Evolutionary conservation across 2,113 vertebrate species (phyloP).

Genomic region (Scopus umbretta): DNA sequence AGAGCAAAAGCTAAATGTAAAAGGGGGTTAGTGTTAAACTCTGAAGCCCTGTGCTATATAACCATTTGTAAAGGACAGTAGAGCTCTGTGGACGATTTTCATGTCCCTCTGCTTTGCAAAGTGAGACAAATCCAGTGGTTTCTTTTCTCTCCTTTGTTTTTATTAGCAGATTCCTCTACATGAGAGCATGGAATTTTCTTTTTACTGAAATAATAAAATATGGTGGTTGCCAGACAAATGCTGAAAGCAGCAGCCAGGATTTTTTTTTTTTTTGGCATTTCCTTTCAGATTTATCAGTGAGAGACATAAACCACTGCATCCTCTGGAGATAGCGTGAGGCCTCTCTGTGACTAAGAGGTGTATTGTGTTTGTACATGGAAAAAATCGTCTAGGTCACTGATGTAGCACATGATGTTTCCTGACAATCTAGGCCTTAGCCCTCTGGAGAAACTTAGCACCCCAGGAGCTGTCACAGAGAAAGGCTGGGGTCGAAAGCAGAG

Average conservation of each 20-base stretch:
- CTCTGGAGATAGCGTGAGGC: neutral
- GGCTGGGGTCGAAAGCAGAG: neutral
- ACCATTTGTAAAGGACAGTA: neutral
- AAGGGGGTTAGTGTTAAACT: neutral
- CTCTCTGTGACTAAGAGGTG: neutral
- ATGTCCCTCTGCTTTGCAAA: neutral
- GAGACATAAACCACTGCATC: neutral
- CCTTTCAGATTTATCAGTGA: neutral
- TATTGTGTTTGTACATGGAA: neutral
- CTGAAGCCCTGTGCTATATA: neutral
- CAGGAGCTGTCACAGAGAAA: neutral
- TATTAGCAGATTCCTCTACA: neutral
- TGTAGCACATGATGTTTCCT: neutral
- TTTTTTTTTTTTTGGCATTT: neutral
- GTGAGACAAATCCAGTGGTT: neutral
- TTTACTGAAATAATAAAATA: conserved; percentile 14
- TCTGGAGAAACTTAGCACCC: neutral
- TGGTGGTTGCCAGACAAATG: neutral
- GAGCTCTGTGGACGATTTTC: neutral
- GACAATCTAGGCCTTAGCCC: neutral
- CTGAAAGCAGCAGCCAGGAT: neutral
- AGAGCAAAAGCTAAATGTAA: neutral
- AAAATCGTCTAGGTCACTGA: neutral
- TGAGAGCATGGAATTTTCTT: conserved; percentile 25
- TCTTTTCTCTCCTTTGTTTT: conserved; percentile 22